Evolutionary conservation across 2,888 invertebrate species (phyloP).

Genomic region (Philonicus albiceps): DNA sequence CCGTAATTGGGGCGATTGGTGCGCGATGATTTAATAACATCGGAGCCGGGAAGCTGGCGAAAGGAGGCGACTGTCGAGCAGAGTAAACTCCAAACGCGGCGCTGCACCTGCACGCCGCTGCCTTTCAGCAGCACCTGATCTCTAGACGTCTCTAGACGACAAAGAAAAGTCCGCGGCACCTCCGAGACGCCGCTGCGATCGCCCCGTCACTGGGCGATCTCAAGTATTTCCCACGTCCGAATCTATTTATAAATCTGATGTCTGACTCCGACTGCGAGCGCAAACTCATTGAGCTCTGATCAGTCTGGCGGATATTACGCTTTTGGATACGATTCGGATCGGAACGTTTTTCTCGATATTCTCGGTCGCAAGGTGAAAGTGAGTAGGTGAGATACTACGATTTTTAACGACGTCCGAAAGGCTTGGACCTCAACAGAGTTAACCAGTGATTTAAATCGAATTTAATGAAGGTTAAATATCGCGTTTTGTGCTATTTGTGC

Average conservation of each 20-base stretch:
- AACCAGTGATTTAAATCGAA: neutral
- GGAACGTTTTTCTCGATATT: neutral
- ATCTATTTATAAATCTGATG: constrained; percentile 57
- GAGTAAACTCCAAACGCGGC: neutral
- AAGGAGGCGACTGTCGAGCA: neutral
- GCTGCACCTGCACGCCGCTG: neutral
- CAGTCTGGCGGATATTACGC: constrained; percentile 2
- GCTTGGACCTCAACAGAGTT: neutral
- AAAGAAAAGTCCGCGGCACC: neutral
- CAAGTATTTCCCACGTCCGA: constrained; percentile 52
- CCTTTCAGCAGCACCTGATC: neutral
- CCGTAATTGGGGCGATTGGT: neutral
- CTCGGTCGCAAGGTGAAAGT: constrained; percentile 25
- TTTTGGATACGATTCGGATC: constrained; percentile 24
- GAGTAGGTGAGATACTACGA: neutral
- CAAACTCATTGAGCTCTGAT: constrained; percentile 16
- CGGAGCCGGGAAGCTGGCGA: neutral
- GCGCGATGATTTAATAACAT: neutral
- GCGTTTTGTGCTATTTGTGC: constrained; percentile 4
- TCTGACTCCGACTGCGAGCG: constrained; percentile 47
- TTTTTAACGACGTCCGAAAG: neutral
- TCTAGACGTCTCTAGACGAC: constrained; percentile 1
- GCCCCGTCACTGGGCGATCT: constrained; percentile 10
- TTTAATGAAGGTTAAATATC: constrained; percentile 1
- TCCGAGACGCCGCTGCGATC: neutral